Evolutionary conservation across 2,797 vertebrate species (phyloP).

Genomic region (Onychomys arenicola): DNA sequence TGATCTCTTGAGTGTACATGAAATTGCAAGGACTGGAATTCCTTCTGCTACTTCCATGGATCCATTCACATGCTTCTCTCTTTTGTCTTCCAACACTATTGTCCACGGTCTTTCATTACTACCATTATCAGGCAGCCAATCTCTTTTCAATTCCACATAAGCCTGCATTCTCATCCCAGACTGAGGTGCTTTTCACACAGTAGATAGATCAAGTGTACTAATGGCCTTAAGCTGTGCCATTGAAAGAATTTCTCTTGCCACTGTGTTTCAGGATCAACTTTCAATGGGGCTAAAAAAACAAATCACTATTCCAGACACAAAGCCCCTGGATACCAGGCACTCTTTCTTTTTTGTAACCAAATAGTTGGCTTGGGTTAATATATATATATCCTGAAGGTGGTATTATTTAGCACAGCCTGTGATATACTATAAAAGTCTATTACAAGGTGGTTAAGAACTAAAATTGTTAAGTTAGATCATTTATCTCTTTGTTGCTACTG

Average conservation of each 20-base stretch:
- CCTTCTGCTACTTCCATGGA: neutral
- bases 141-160: neutral
- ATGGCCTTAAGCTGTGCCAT: neutral
- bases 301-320: no score
- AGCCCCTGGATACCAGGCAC: neutral
- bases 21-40: neutral
- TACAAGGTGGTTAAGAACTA: neutral
- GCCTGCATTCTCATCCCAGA: neutral
- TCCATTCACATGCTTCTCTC: neutral
- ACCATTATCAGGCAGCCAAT: neutral
- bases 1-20: neutral
- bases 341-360: neutral
- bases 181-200: no score
- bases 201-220: neutral
- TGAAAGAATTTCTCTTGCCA: neutral
- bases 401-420: neutral
- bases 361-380: neutral
- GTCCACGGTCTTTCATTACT: neutral
- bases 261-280: neutral
- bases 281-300: neutral
- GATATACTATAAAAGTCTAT: neutral
- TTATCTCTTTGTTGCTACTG: neutral
- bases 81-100: neutral
- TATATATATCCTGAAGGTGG: neutral
- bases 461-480: neutral